These are phyloP conservation scores for Nomada lathburiana DNA, from an alignment of 2,888 invertebrate species.

Conservation along the genomic window DNA sequence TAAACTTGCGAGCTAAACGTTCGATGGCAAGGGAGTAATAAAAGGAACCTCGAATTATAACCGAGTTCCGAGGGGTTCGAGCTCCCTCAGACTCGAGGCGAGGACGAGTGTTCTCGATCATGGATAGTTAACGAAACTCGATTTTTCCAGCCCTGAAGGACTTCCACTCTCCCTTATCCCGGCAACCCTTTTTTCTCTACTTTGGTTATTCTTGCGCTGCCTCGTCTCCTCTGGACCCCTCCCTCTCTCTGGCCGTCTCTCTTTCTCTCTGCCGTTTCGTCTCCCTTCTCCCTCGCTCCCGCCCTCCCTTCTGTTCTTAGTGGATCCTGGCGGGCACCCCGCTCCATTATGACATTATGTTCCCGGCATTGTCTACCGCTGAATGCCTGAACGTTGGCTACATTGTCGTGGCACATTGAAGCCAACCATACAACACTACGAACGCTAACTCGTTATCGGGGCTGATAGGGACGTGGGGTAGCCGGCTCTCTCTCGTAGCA, in stretches of 20 bases:
- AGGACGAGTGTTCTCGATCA: constrained; percentile 70
- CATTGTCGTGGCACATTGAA: constrained; percentile 82
- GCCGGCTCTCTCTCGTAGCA: constrained; percentile 44
- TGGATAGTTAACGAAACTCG: constrained; percentile 73
- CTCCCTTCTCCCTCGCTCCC: constrained; percentile 14
- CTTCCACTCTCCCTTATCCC: constrained; percentile 15
- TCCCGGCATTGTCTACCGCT: constrained; percentile 81
- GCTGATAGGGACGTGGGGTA: constrained; percentile 78
- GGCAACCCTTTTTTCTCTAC: constrained; percentile 45
- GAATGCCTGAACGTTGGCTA: constrained; percentile 84
- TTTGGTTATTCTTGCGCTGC: constrained; percentile 36
- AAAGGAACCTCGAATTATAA: constrained; percentile 3
- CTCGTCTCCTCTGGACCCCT: constrained; percentile 6
- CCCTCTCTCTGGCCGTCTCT: constrained; percentile 1
- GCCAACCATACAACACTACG: constrained; percentile 79
- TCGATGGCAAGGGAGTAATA: background rate
- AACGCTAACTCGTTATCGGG: constrained; percentile 82
- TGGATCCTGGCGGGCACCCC: constrained; percentile 73
- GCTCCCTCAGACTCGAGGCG: constrained; percentile 31
- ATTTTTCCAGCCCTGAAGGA: constrained; percentile 53
- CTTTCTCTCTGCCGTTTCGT: constrained; percentile 14
- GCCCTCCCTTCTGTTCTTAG: constrained; percentile 66
- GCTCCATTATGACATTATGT: constrained; percentile 84
- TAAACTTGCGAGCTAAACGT: background rate
- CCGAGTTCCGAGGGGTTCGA: background rate